A percentile compares a stretch with the other conserved stretches of the same genome.
Evolutionary conservation across 2,888 invertebrate genomes (phyloP).

Genomic region (Heterodera filipjevi): DNA sequence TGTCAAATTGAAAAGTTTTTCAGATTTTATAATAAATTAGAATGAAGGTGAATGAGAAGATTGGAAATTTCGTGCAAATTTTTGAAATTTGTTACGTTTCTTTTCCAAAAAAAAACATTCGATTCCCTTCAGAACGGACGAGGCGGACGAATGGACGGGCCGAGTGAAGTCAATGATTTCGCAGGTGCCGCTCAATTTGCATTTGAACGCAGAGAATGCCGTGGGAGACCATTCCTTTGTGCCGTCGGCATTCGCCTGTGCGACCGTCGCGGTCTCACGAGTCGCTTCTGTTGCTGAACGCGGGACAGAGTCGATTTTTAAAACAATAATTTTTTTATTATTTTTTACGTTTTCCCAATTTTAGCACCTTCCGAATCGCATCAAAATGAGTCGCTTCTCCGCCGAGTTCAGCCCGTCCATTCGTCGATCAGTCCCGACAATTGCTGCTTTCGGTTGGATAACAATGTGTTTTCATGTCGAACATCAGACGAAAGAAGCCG

Average conservation of each 20-base stretch:
- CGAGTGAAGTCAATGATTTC: constrained; percentile 10
- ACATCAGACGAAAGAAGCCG: constrained; percentile 61
- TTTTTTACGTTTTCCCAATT: not conserved
- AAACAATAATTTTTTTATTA: not conserved
- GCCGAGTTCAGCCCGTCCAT: constrained; percentile 61
- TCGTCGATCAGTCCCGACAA: constrained; percentile 61
- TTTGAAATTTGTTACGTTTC: not conserved
- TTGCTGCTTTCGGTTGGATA: constrained; percentile 60
- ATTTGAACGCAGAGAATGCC: not conserved
- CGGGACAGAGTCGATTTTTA: not conserved
- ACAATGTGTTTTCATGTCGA: constrained; percentile 63
- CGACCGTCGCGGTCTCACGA: constrained; percentile 57
- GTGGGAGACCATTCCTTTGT: not conserved
- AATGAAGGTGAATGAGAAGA: too few species aligned
- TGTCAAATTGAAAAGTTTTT: not conserved
- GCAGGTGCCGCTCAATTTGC: constrained; percentile 13
- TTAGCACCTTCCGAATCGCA: not conserved
- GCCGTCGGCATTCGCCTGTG: not conserved
- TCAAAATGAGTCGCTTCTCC: constrained; percentile 19
- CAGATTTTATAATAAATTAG: not conserved
- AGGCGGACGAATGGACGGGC: not conserved
- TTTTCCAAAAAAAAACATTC: not conserved
- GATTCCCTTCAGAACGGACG: not conserved
- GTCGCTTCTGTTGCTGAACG: constrained; percentile 45
- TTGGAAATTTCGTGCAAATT: not conserved